Evolutionary conservation across 2,797 vertebrate species (phyloP).

Genomic region (Epinephelus malabaricus): DNA sequence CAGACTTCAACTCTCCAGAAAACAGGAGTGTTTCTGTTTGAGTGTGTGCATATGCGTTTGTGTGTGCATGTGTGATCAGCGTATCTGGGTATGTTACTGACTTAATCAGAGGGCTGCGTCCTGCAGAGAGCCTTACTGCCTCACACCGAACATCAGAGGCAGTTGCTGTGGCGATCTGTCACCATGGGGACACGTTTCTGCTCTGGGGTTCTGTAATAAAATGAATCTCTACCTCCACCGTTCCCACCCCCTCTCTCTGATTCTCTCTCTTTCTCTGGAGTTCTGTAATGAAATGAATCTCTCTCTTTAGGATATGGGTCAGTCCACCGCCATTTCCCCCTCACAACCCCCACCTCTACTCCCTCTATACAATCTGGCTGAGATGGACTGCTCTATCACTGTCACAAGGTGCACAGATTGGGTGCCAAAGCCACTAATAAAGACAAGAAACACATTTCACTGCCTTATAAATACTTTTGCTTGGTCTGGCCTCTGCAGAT

Average conservation of each 20-base stretch:
- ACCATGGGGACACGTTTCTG: slow-evolving; percentile 64
- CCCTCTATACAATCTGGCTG: slow-evolving; percentile 34
- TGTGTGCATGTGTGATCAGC: slow-evolving; percentile 11
- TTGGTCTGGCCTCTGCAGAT: slow-evolving; percentile 24
- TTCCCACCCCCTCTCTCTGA: slow-evolving; percentile 18
- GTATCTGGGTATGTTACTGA: slow-evolving; percentile 51
- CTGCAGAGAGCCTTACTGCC: slow-evolving; percentile 48
- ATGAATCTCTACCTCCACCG: slow-evolving; percentile 46
- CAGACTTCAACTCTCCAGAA: background rate
- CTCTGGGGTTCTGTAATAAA: slow-evolving; percentile 66
- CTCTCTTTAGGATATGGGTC: slow-evolving; percentile 68
- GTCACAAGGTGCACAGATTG: slow-evolving; percentile 71
- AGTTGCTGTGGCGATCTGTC: slow-evolving; percentile 73
- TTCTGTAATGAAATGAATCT: slow-evolving; percentile 71
- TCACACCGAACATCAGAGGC: slow-evolving; percentile 64
- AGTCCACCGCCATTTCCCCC: slow-evolving; percentile 19
- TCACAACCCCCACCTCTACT: background rate
- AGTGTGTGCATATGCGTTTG: background rate
- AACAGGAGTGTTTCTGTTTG: background rate
- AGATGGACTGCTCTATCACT: slow-evolving; percentile 82
- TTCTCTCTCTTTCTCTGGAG: slow-evolving; percentile 42
- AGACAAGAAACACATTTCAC: slow-evolving; percentile 76
- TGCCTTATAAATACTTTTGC: slow-evolving; percentile 58
- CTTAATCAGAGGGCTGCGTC: slow-evolving; percentile 63
- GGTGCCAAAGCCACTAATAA: slow-evolving; percentile 77